Conservation (phyloP, 2,113 vertebrate species). For the Cinclus cinclus region DNA sequence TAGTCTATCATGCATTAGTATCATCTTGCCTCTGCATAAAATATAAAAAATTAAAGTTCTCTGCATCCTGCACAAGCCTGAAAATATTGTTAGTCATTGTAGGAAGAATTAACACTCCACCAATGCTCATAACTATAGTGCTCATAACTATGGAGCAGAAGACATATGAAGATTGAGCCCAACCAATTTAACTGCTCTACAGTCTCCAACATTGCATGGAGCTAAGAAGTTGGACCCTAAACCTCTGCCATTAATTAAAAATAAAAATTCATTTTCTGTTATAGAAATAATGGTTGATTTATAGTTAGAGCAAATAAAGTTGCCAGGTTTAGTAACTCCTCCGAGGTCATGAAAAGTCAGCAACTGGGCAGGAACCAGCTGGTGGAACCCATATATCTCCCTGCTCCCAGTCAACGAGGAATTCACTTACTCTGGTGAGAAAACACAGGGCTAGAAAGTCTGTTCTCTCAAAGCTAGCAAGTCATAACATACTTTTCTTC, state of each 20-base stretch:
- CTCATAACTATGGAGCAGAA: not conserved
- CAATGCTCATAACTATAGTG: not conserved
- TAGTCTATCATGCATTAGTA: not conserved
- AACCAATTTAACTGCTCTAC: not conserved
- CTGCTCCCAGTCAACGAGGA: accelerated
- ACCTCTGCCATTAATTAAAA: not conserved
- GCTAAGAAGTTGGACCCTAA: not conserved
- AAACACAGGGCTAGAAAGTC: not conserved
- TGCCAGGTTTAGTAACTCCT: not conserved
- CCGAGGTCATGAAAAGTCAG: not conserved
- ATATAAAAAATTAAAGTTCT: not conserved
- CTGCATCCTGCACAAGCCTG: not conserved
- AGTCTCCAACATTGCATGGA: not conserved
- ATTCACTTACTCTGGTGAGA: not conserved
- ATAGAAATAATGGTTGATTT: not conserved
- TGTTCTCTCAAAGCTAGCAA: not conserved
- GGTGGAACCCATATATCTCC: not conserved
- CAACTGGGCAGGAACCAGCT: accelerated
- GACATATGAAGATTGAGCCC: not conserved
- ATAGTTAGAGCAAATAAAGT: not conserved
- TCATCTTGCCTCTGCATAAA: not conserved
- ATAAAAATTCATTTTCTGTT: not conserved
- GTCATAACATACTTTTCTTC: not conserved
- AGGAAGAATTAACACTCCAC: not conserved
- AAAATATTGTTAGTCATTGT: not conserved